Evolutionary conservation across 2,888 invertebrate genomes (phyloP), one percentile per base, ranked within the genome.

Genomic region (Saturnia japonica): DNA sequence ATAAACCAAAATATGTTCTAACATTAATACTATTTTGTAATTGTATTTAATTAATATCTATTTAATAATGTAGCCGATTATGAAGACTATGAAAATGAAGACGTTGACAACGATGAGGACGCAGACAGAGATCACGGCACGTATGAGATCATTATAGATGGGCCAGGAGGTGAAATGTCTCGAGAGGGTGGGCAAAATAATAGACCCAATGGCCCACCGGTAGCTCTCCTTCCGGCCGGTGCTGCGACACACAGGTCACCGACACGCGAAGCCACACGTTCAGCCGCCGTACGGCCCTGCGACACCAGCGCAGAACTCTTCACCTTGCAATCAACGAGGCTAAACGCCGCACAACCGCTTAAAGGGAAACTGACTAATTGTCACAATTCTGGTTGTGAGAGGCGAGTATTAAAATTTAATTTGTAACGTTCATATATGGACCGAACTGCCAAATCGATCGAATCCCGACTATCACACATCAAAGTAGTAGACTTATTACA

Each of bases 291-390:
- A 43, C 94, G 97, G 47, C 96, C 97, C 0, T 98, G 98, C 85
- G 98, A 98, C 88, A 96, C 98, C 78, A 97, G 97, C 86, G 97
- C 97, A 0, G 97, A 98, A 86, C 95, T 98, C 47, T 98, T 97
- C 88, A 96, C 97, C 72, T 88, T 98, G 57, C 97, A 98, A 88
- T 97, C 97, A 0, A 96, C 97, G 42, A 94, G 97, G 76, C 95
- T 98, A 60, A 97, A 96, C 81, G 97, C 96, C 80, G 97, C 96
- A 76, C 97, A 97, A 90, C 98, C 97, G 43, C 94, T 97, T 3
- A 98, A 98, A 91, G 98, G 97, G 71, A 98, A 97, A 89, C 94
- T 97, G 66, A 98, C 97, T 57, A 98, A 97, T 87, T 98, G 97
- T 85, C 98, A 97, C 83, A 96, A 96, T 71, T 97, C 97, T 62